phyloP scores from a whole-genome alignment of 2,888 invertebrate species.

The Sphaeridia pumilis region DNA sequence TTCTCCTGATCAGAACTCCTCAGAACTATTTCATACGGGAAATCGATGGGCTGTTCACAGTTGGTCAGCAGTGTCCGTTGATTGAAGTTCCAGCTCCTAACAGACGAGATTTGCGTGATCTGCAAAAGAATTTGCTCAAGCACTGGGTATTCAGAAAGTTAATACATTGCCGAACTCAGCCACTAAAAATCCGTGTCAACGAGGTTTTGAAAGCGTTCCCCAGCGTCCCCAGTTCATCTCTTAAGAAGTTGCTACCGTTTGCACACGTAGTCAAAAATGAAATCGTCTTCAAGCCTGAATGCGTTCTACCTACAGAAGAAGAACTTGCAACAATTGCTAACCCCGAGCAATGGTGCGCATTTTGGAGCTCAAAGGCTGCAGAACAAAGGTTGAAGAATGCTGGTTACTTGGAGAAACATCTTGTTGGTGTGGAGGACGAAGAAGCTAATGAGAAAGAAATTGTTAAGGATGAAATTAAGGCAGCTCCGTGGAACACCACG shows the following conservation, averaged over 20 bases:
- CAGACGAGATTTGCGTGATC: too few species aligned
- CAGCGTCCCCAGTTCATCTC: too few species aligned
- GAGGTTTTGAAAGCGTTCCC: too few species aligned
- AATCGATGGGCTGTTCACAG: conserved; percentile 74
- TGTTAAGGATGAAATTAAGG: conserved; percentile 96
- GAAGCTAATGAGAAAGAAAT: conserved; percentile 88
- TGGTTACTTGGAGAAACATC: conserved; percentile 91
- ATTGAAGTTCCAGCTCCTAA: conserved; percentile 95
- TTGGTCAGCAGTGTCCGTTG: conserved; percentile 91
- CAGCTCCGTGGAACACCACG: conserved; percentile 99
- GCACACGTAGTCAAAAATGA: too few species aligned
- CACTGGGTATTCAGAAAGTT: too few species aligned
- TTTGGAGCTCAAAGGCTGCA: conserved; percentile 95
- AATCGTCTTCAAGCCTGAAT: conserved; percentile 86
- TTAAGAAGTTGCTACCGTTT: conserved; percentile 89
- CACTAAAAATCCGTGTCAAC: too few species aligned
- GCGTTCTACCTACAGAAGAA: conserved; percentile 90
- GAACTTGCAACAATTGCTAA: conserved; percentile 97
- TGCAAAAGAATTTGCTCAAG: too few species aligned
- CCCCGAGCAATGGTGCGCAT: conserved; percentile 96
- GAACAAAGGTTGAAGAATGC: conserved; percentile 78
- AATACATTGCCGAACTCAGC: too few species aligned
- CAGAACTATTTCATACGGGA: conserved; percentile 78
- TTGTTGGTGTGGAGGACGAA: conserved; percentile 75
- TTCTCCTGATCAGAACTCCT: too few species aligned